Conservation (phyloP, 2,888 invertebrate genomes). For the Blomia tropicalis region DNA sequence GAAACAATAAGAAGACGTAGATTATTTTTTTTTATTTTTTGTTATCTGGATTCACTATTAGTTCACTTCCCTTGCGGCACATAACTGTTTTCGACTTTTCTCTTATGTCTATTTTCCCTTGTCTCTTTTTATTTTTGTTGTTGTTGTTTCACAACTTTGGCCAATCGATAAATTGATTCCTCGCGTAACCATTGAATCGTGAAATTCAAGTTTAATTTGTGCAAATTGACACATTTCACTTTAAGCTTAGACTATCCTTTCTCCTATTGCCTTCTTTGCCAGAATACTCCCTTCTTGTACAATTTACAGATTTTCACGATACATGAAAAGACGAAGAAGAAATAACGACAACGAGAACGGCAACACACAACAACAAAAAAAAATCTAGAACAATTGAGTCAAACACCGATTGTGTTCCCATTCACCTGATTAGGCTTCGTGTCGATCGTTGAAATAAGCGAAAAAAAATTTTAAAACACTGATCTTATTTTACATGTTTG, state of each 20-base stretch:
- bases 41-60: neutral
- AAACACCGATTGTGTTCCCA: neutral
- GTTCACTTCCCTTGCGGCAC: neutral
- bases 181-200: neutral
- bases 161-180: conserved; percentile 11
- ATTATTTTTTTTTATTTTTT: neutral
- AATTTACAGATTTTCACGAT: too few species aligned
- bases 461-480: neutral
- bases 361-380: too few species aligned
- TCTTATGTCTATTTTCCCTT: neutral
- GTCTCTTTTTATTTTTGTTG: neutral
- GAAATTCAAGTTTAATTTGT: neutral
- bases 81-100: too few species aligned
- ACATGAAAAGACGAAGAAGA: too few species aligned
- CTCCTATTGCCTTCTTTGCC: neutral
- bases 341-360: too few species aligned
- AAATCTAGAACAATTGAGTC: too few species aligned
- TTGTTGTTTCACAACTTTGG: neutral
- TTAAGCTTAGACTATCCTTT: too few species aligned
- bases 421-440: neutral
- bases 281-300: too few species aligned
- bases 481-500: neutral
- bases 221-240: conserved; percentile 1
- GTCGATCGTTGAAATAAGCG: neutral
- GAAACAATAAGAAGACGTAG: neutral